phyloP scores from a whole-genome alignment of 1,140 invertebrate genomes.

The Drosophila mauritiana region DNA sequence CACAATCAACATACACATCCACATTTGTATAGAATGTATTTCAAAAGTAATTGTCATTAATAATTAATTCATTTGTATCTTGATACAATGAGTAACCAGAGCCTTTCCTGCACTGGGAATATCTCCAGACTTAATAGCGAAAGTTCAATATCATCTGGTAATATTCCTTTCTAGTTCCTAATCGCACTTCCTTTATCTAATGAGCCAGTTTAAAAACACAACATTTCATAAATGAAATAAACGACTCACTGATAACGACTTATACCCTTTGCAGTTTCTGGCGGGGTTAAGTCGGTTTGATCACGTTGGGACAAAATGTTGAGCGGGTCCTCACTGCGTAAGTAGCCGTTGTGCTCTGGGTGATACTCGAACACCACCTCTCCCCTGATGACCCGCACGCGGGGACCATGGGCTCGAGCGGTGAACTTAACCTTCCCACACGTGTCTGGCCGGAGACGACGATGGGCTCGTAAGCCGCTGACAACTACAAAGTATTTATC shows the following conservation, averaged over 20 bases:
- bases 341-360: slow-evolving; percentile 73
- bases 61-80: too few species aligned
- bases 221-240: background rate
- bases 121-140: too few species aligned
- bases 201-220: background rate
- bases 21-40: too few species aligned
- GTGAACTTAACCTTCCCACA: slow-evolving; percentile 79
- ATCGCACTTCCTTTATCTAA: background rate
- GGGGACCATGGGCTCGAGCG: slow-evolving; percentile 74
- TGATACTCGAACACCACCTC: slow-evolving; percentile 76
- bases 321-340: slow-evolving; percentile 75
- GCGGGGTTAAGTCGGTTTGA: slow-evolving; percentile 15
- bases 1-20: too few species aligned
- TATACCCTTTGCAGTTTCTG: background rate
- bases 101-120: too few species aligned
- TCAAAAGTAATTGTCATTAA: too few species aligned
- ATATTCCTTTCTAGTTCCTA: background rate
- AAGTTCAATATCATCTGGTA: too few species aligned
- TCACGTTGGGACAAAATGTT: slow-evolving; percentile 63
- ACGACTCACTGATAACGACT: background rate
- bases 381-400: slow-evolving; percentile 73
- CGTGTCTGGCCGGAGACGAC: slow-evolving; percentile 71
- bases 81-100: too few species aligned
- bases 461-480: slow-evolving; percentile 77
- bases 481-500: slow-evolving; percentile 80